Percentiles rank a stretch among this genome's conserved stretches.
Evolutionary conservation across 2,113 vertebrate genomes (phyloP).

Genomic region (Rhynchomys soricoides): DNA sequence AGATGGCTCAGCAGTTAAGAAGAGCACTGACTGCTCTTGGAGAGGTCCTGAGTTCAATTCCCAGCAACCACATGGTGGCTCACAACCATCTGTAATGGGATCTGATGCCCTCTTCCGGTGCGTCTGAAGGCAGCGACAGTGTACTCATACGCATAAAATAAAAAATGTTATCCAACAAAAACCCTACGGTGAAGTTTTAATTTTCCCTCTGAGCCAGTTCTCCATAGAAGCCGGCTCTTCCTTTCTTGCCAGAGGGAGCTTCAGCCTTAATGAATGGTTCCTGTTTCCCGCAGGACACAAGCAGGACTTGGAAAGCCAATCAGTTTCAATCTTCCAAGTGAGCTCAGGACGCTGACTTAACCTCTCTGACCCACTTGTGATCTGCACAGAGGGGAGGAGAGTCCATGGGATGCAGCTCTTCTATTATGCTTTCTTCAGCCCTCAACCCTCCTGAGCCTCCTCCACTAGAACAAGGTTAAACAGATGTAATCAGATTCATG

Average conservation of each 20-base stretch:
- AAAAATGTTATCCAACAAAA: neutral
- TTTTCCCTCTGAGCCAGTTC: constrained; percentile 17
- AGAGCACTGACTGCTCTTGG: neutral
- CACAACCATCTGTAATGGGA: neutral
- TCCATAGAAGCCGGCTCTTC: neutral
- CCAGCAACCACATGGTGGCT: neutral
- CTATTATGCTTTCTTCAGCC: neutral
- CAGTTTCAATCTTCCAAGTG: neutral
- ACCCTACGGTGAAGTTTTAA: neutral
- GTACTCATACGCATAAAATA: neutral
- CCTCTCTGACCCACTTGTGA: constrained; percentile 11
- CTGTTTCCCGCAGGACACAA: neutral
- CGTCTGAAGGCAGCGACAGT: no score
- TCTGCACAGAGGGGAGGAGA: neutral
- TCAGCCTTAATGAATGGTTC: neutral
- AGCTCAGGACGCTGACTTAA: neutral
- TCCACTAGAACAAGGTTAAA: neutral
- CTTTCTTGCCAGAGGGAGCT: neutral
- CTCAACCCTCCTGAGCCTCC: neutral
- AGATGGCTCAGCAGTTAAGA: neutral
- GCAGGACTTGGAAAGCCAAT: neutral
- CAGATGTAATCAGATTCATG: no score
- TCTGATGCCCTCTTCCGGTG: no score
- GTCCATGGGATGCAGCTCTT: neutral
- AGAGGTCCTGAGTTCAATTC: no score